Conservation (phyloP, 2,797 vertebrate species). For the Pogonophryne albipinna region DNA sequence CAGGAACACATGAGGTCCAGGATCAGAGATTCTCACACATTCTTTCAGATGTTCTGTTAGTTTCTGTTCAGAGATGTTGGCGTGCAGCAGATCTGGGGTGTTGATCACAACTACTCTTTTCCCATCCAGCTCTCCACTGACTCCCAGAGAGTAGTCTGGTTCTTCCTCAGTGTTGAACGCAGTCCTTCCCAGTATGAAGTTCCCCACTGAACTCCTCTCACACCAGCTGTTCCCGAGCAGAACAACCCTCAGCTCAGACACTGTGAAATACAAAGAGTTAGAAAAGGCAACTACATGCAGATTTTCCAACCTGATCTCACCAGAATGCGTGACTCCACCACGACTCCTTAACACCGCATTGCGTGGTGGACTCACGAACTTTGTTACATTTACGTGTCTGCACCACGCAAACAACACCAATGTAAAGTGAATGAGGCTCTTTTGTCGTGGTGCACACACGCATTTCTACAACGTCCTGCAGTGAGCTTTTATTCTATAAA, state of each 20-base stretch:
- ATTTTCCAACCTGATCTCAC: no score
- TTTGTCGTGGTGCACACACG: no score
- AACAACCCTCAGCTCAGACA: constrained; percentile 42
- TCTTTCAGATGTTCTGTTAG: background rate
- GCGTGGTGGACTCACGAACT: no score
- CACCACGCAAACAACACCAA: no score
- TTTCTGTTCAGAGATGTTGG: background rate
- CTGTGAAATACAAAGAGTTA: constrained; percentile 3
- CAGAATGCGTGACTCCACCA: no score
- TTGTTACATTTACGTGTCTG: no score
- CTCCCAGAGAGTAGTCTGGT: background rate
- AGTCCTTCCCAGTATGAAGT: constrained; percentile 18
- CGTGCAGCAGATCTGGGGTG: constrained; percentile 37
- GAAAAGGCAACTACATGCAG: no score
- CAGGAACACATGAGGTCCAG: constrained; percentile 57
- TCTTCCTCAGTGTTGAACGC: background rate
- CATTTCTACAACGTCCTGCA: no score
- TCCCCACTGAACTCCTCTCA: constrained; percentile 30
- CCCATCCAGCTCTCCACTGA: background rate
- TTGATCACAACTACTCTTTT: constrained; percentile 16
- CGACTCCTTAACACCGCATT: no score
- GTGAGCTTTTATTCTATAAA: no score
- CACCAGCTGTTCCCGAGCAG: constrained; percentile 46
- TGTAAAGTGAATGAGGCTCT: no score
- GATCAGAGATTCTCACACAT: background rate